Evolutionary conservation across 2,797 vertebrate species (phyloP).

Genomic region (Glyptemys insculpta): DNA sequence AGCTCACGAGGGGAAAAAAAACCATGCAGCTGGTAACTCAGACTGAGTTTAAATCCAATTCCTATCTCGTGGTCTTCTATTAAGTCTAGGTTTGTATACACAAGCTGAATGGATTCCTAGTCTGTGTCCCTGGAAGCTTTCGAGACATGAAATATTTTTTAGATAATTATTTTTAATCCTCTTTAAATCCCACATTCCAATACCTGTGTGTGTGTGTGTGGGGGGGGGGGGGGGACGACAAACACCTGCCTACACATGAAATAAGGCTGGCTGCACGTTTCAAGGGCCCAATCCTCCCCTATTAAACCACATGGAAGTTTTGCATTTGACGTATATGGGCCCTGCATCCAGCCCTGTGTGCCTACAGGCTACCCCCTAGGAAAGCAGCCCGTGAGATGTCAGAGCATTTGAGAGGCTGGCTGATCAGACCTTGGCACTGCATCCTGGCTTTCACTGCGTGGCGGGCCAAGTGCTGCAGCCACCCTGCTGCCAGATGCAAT

Average conservation of each 20-base stretch:
- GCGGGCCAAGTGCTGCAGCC: background rate
- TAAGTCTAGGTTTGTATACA: background rate
- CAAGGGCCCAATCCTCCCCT: background rate
- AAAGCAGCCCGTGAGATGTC: background rate
- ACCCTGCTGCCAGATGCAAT: accelerated
- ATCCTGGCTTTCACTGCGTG: background rate
- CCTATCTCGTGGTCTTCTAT: background rate
- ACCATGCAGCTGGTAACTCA: background rate
- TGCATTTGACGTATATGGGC: background rate
- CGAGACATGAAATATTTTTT: background rate
- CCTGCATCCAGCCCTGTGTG: background rate
- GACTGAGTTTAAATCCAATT: background rate
- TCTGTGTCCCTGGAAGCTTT: background rate
- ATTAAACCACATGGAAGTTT: background rate
- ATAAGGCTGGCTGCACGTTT: background rate
- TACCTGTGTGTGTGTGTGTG: too few relatives aligned
- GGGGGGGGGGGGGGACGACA: too few relatives aligned
- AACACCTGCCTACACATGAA: background rate
- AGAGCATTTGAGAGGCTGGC: background rate
- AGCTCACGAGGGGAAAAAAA: background rate
- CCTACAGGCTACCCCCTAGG: background rate
- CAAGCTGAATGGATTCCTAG: background rate
- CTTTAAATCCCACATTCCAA: background rate
- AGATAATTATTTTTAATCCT: too few relatives aligned
- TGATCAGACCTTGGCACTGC: background rate